These are phyloP conservation scores for Hydrotaea diabolus DNA, from an alignment of 2,888 invertebrate genomes.

Conservation along the genomic window DNA sequence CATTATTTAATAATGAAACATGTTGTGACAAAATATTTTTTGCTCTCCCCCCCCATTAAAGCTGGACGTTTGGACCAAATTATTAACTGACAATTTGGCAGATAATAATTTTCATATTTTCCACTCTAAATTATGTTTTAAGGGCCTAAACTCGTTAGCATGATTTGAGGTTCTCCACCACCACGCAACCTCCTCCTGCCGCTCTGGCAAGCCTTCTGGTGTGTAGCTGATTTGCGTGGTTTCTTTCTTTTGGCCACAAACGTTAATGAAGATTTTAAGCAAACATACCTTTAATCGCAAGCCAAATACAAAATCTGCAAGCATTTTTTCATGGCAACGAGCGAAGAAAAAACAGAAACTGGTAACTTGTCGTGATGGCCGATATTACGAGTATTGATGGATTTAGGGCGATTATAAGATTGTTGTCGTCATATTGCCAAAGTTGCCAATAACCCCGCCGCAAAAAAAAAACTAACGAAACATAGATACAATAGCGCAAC, in stretches of 20 bases:
- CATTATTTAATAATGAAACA: conserved; percentile 9
- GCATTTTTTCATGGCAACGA: conserved; percentile 64
- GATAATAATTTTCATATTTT: conserved; percentile 55
- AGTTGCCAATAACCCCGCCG: conserved; percentile 25
- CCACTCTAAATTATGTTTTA: conserved; percentile 62
- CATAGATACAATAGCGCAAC: conserved; percentile 26
- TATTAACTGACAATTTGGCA: conserved; percentile 60
- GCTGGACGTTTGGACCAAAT: conserved; percentile 1
- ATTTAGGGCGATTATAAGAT: conserved; percentile 80
- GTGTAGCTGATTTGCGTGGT: neutral
- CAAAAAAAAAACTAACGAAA: neutral
- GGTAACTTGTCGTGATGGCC: conserved; percentile 76
- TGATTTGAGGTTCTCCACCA: conserved; percentile 42
- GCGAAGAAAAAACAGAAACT: conserved; percentile 65
- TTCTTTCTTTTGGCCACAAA: conserved; percentile 26
- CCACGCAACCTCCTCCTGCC: neutral
- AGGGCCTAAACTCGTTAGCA: conserved; percentile 62
- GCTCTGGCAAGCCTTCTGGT: neutral
- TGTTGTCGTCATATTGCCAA: conserved; percentile 73
- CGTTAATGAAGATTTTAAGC: conserved; percentile 63
- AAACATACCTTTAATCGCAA: conserved; percentile 57
- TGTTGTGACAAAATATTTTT: conserved; percentile 49
- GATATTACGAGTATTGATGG: conserved; percentile 77
- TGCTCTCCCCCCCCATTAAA: neutral
- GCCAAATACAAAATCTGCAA: conserved; percentile 45